Base-by-base conservation (phyloP, 2,888 invertebrate species). In the Notodonta ziczac region DNA sequence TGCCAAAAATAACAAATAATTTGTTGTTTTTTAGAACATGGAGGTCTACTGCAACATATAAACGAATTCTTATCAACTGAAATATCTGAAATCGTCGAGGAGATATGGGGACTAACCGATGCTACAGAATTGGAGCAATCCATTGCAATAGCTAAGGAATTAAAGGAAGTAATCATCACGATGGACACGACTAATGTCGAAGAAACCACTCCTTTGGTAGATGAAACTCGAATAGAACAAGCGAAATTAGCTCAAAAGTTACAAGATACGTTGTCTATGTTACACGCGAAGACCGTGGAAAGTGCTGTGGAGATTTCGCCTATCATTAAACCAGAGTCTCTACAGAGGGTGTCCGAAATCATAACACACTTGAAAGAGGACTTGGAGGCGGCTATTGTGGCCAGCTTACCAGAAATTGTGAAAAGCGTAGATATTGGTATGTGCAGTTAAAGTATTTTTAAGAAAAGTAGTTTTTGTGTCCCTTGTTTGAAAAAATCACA, bases 351-450 rank as follows among this genome's bases (percentile, higher is more conserved):
- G 7, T 77, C 76, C 7, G 78, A 84, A 39, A 67, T 78, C 0
- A 81, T 86, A 4, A 77, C 75, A 5, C 75, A 82, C 68, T 76
- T 90, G 55, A 81, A 86, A 67, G 78, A 83, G 40, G 84, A 85
- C 69, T 73, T 88, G 53, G 66, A 72, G 12, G 68, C 60, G 35
- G 70, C 69, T 42, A 62, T 68, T n/a, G 56, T 73, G 50, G 66
- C 67, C 8, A 64, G 63, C n/a, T 6, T 65, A 32, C 64, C 73
- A 24, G 59, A 69, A 63, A 56, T 72, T 39, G 24, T 64, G 0
- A 62, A 67, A 56, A 50, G 62, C 9, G 57, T 62, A 50, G 60
- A 64, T 44, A 58, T 57, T 57, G 74, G 80, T 24, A 24, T 24
- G 24, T 24, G 24, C 24, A 24, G 24, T 24, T 24, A 24, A 24